These are phyloP conservation scores for Parnassius glacialis DNA, from an alignment of 2,888 invertebrate genomes.

Conservation along the genomic window DNA sequence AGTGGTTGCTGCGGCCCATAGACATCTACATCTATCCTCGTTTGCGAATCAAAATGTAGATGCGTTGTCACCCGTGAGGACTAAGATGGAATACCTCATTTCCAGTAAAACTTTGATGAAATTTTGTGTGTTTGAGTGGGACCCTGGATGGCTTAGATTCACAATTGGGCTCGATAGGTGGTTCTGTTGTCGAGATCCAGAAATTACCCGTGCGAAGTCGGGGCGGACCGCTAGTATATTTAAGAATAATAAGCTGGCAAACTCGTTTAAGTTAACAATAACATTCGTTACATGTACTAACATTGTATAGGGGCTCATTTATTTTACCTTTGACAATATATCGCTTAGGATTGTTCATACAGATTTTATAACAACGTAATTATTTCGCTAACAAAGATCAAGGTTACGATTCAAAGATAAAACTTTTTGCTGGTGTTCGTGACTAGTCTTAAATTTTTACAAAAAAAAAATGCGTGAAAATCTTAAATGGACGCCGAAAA, in stretches of 20 bases:
- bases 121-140: no score
- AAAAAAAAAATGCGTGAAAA: constrained; percentile 67
- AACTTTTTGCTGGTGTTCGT: constrained; percentile 72
- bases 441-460: constrained; percentile 60
- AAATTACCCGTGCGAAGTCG: no score
- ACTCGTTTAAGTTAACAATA: not conserved
- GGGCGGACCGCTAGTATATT: no score
- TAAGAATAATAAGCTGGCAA: not conserved
- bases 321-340: constrained; percentile 2
- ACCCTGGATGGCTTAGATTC: no score
- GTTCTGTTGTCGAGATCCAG: no score
- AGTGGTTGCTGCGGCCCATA: no score
- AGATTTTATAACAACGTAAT: constrained; percentile 49
- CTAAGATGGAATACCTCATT: no score
- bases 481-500: constrained; percentile 68
- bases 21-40: no score
- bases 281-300: not conserved
- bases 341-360: constrained; percentile 33
- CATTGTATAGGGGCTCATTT: not conserved
- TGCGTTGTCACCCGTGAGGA: no score
- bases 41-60: no score
- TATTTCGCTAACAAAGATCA: constrained; percentile 73
- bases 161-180: no score
- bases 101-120: no score
- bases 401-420: constrained; percentile 65